Evolutionary conservation across 2,888 invertebrate genomes (phyloP).

Genomic region (Zelleria hepariella): DNA sequence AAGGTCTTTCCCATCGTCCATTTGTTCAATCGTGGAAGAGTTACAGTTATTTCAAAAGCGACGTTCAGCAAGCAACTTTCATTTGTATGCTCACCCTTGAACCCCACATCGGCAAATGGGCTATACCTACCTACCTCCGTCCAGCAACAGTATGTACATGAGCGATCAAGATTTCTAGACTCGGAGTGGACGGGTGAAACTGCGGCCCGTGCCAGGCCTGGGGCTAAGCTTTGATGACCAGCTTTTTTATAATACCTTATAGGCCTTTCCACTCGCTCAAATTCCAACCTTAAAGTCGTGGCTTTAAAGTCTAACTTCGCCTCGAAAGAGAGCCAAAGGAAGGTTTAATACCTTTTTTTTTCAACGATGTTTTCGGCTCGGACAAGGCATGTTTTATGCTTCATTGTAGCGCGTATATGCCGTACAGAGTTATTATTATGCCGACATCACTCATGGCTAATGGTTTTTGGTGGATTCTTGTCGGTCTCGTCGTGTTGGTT

Average conservation of each 20-base stretch:
- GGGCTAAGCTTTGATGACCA: conserved; percentile 24
- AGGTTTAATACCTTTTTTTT: conserved; percentile 20
- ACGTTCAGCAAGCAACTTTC: too few relatives aligned
- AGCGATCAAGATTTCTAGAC: conserved; percentile 40
- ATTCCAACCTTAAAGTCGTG: neutral
- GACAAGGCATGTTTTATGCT: conserved; percentile 31
- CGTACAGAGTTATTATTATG: conserved; percentile 3
- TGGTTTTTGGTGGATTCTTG: conserved; percentile 1
- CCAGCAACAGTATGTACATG: conserved; percentile 21
- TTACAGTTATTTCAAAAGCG: too few relatives aligned
- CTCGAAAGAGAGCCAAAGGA: neutral
- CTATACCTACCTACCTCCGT: too few relatives aligned
- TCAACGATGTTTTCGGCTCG: conserved; percentile 22
- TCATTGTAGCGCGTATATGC: conserved; percentile 27
- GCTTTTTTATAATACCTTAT: conserved; percentile 6
- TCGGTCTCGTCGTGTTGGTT: neutral
- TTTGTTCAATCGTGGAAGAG: too few relatives aligned
- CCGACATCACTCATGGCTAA: conserved; percentile 4
- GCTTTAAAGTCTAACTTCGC: neutral
- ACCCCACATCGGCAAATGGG: too few relatives aligned
- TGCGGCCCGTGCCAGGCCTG: conserved; percentile 49
- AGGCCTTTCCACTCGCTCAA: too few relatives aligned
- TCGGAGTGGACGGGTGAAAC: conserved; percentile 19
- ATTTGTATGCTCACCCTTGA: too few relatives aligned
- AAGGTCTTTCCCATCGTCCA: too few relatives aligned